A percentile compares a stretch with the other conserved stretches of the same genome.
Conservation (phyloP, 1,140 invertebrate species). For the Ceratina australensis region DNA sequence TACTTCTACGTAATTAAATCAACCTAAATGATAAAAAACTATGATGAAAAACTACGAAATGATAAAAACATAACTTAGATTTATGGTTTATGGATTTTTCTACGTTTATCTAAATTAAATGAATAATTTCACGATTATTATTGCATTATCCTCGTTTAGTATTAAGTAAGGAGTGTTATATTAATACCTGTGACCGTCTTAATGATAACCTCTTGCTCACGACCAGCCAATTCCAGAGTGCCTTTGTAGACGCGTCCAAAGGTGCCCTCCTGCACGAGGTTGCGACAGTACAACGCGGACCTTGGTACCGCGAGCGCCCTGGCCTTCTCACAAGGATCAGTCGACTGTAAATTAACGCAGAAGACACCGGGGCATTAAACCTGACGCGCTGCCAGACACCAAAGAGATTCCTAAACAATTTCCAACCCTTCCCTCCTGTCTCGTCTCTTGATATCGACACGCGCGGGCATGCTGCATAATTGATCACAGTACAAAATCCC, state of each 20-base stretch:
- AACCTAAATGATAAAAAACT: no score
- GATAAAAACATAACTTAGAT: no score
- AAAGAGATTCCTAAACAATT: constrained; percentile 19
- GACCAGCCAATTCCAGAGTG: constrained; percentile 82
- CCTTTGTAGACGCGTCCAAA: constrained; percentile 90
- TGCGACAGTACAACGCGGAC: constrained; percentile 83
- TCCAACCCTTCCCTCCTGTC: neutral
- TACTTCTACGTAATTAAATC: no score
- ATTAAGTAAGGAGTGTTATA: no score
- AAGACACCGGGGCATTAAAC: neutral
- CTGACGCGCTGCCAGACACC: neutral
- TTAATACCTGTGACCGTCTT: constrained; percentile 90
- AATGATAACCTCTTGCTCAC: constrained; percentile 88
- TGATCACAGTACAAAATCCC: constrained; percentile 34
- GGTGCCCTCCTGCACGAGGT: constrained; percentile 88
- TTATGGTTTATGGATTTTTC: no score
- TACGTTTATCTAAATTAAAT: no score
- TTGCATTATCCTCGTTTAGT: no score
- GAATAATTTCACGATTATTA: no score
- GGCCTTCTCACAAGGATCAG: constrained; percentile 84
- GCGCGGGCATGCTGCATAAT: constrained; percentile 41
- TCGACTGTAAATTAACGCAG: constrained; percentile 68
- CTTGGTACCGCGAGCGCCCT: constrained; percentile 84
- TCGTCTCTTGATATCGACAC: constrained; percentile 20
- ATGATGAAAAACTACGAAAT: no score